Percentiles rank a stretch among this genome's conserved stretches.
These are phyloP conservation scores for Gallinago paraguaiae DNA, from an alignment of 2,113 vertebrate species.

Conservation along the genomic window DNA sequence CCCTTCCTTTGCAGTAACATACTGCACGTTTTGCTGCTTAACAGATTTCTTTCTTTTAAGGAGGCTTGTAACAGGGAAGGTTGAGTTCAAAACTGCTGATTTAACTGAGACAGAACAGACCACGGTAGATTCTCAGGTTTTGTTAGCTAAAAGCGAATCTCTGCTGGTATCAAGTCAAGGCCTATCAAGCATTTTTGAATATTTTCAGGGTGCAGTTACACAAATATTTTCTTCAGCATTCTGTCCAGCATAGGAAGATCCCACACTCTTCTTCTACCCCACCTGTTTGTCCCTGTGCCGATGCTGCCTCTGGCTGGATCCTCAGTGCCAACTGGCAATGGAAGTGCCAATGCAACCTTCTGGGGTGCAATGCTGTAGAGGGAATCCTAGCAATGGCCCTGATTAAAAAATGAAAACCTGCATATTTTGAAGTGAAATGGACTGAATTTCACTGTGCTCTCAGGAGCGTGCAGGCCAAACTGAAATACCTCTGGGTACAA, in stretches of 20 bases:
- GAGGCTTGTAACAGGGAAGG: neutral
- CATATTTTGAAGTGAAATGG: neutral
- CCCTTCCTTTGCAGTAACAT: neutral
- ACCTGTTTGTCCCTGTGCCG: neutral
- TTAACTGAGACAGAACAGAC: neutral
- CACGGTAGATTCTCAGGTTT: neutral
- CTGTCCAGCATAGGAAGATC: neutral
- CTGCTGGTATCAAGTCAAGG: neutral
- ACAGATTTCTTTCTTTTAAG: neutral
- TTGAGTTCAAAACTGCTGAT: neutral
- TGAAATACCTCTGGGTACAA: neutral
- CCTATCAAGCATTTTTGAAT: neutral
- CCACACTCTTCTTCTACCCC: neutral
- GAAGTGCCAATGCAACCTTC: neutral
- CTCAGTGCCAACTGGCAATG: neutral
- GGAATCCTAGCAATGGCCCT: neutral
- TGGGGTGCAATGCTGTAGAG: neutral
- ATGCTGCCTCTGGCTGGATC: neutral
- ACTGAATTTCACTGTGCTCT: neutral
- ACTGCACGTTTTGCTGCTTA: neutral
- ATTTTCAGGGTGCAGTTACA: neutral
- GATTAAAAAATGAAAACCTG: neutral
- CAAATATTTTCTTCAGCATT: neutral
- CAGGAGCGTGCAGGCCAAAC: neutral
- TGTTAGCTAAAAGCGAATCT: neutral